Conservation (phyloP, 2,113 vertebrate species). For the Pavo muticus region DNA sequence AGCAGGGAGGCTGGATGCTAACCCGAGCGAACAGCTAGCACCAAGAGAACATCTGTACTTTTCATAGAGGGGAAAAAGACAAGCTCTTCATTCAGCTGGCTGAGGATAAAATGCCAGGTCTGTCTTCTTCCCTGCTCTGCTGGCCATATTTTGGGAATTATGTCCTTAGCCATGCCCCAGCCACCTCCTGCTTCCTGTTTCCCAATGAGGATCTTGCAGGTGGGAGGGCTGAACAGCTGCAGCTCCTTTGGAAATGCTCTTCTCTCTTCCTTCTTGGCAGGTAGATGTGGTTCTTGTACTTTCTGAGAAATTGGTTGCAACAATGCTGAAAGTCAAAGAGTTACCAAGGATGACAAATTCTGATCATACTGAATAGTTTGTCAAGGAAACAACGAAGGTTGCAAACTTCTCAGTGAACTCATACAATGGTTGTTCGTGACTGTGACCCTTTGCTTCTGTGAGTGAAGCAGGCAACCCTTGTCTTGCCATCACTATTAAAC, state of each 20-base stretch:
- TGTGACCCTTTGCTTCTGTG: not conserved
- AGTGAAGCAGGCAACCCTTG: not conserved
- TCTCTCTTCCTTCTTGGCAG: conserved; percentile 41
- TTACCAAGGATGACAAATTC: not conserved
- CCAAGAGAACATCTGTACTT: not conserved
- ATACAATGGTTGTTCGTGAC: not conserved
- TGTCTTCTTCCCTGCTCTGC: not conserved
- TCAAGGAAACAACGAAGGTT: not conserved
- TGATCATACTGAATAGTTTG: not conserved
- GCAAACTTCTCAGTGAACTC: not conserved
- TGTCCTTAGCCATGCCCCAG: not conserved
- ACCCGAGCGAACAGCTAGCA: not conserved
- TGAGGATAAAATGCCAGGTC: not conserved
- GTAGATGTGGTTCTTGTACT: not conserved
- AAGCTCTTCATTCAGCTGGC: conserved; percentile 2
- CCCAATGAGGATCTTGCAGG: not conserved
- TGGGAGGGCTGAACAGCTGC: not conserved
- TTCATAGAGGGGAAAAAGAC: not conserved
- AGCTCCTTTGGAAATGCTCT: conserved; percentile 14
- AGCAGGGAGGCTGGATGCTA: not conserved
- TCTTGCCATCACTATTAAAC: not conserved
- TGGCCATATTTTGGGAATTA: not conserved
- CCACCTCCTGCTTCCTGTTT: not conserved
- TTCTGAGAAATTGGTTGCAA: not conserved
- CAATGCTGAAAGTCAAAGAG: not conserved